Conservation (phyloP, 1,140 invertebrate genomes). For the Brachionus koreanus region DNA sequence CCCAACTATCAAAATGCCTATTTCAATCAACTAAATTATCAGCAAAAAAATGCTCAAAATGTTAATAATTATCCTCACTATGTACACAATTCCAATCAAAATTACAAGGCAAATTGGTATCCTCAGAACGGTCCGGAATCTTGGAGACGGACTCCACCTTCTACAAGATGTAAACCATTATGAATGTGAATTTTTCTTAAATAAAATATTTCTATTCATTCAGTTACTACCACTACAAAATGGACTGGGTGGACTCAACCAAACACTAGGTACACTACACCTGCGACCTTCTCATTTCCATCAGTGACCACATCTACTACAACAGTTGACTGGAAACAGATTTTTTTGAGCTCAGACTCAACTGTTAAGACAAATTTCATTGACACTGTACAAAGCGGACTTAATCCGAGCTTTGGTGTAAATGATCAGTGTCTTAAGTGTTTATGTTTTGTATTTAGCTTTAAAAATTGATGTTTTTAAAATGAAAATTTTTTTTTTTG, state of each 20-base stretch:
- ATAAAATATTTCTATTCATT: neutral
- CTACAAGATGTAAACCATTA: neutral
- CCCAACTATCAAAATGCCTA: constrained; percentile 7
- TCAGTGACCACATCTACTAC: neutral
- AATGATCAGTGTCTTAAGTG: constrained; percentile 34
- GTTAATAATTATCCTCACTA: too few relatives aligned
- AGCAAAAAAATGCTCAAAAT: neutral
- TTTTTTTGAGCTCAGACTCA: neutral
- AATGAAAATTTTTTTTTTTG: neutral
- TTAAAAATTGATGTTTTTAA: neutral
- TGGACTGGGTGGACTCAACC: neutral
- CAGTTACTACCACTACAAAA: neutral
- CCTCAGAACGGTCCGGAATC: neutral
- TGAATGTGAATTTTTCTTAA: neutral
- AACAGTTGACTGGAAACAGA: constrained; percentile 25
- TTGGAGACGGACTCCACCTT: neutral
- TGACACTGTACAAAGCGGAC: neutral
- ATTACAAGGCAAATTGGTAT: neutral
- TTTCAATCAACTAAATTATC: neutral
- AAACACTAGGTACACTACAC: neutral
- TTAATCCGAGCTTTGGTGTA: neutral
- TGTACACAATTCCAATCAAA: neutral
- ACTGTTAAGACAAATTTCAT: neutral
- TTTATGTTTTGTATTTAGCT: constrained; percentile 36
- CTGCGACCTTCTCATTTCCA: neutral